phyloP scores from a whole-genome alignment of 2,888 invertebrate species.

The Drosophila phalerata region DNA sequence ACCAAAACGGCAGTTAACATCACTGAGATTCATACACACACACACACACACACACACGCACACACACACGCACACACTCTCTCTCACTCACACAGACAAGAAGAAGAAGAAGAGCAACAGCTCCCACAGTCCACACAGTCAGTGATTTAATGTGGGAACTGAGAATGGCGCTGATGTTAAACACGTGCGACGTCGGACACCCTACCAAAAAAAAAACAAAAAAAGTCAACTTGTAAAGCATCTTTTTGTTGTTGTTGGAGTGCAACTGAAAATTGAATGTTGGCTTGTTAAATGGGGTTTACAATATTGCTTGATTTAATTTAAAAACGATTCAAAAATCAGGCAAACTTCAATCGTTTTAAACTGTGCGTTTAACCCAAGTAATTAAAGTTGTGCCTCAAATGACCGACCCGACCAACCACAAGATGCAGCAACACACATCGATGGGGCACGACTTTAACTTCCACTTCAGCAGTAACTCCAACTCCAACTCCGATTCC shows the following conservation, averaged over 20 bases:
- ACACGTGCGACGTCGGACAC: constrained; percentile 55
- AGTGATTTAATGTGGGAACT: constrained; percentile 75
- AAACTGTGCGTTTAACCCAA: constrained; percentile 76
- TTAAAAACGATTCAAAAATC: constrained; percentile 77
- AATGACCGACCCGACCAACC: constrained; percentile 39
- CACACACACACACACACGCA: constrained; percentile 11
- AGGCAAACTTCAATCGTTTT: constrained; percentile 63
- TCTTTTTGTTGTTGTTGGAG: background rate
- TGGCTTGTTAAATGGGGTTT: constrained; percentile 30
- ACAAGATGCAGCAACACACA: constrained; percentile 7
- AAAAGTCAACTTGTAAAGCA: constrained; percentile 2
- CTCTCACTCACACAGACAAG: background rate
- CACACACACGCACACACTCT: constrained; percentile 5
- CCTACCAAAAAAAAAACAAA: constrained; percentile 6
- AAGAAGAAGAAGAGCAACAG: constrained; percentile 7
- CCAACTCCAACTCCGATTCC: constrained; percentile 9
- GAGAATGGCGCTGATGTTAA: constrained; percentile 51
- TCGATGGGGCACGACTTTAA: constrained; percentile 47
- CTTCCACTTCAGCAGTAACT: constrained; percentile 14
- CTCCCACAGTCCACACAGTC: constrained; percentile 31
- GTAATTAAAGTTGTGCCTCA: constrained; percentile 71
- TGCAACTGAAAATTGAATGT: constrained; percentile 11
- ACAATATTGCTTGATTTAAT: constrained; percentile 66
- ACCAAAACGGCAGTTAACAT: constrained; percentile 58
- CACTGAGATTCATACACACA: constrained; percentile 45